Percentiles rank a stretch among this genome's conserved stretches.
These are phyloP conservation scores for Meles meles DNA, from an alignment of 2,113 vertebrate species.

Conservation along the genomic window DNA sequence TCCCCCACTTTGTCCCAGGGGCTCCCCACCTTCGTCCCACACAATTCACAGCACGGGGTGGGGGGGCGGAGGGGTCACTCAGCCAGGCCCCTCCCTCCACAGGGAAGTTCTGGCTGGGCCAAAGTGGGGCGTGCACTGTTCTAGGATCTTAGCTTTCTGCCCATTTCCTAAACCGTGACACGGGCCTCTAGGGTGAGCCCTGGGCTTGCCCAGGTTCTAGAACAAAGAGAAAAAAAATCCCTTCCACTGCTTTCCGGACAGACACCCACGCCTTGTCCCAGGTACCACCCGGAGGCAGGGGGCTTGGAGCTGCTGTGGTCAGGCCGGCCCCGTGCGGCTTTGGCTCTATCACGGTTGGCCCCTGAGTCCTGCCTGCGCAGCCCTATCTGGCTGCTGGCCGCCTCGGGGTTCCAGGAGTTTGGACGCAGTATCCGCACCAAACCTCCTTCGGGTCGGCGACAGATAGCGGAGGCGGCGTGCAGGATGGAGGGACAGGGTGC, in stretches of 20 bases:
- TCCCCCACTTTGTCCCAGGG: not conserved
- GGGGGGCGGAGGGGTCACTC: not conserved
- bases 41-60: fast-evolving
- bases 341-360: not conserved
- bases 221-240: not conserved
- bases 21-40: fast-evolving
- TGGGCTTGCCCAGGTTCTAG: not conserved
- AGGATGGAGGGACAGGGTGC: not conserved
- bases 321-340: not conserved
- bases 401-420: not conserved
- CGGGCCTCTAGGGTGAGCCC: not conserved
- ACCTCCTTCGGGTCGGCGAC: not conserved
- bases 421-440: not conserved
- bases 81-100: not conserved
- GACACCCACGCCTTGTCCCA: not conserved
- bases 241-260: not conserved
- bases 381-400: not conserved
- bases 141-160: not conserved
- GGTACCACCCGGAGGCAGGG: fast-evolving
- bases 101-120: fast-evolving
- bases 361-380: not conserved
- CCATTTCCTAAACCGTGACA: not conserved
- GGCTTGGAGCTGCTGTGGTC: not conserved
- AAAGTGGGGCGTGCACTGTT: fast-evolving
- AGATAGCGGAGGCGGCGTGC: not conserved